Conservation (phyloP, 1,140 invertebrate species). For the Drosophila novamexicana region DNA sequence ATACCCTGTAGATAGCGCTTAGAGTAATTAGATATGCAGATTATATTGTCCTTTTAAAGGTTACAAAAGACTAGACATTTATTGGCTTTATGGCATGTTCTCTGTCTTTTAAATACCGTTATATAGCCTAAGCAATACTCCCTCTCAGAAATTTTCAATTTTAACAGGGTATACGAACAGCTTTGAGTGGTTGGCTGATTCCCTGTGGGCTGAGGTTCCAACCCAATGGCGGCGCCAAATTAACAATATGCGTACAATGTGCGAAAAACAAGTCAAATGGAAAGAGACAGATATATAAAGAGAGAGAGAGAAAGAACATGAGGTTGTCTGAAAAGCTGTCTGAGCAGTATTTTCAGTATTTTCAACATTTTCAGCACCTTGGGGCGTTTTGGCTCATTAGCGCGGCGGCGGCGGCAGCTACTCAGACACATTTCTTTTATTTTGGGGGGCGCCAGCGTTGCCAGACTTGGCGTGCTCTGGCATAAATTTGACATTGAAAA, state of each 20-base stretch:
- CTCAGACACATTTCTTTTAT: background rate
- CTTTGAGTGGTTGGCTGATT: conserved; percentile 15
- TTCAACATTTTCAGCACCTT: conserved; percentile 62
- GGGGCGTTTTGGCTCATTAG: conserved; percentile 82
- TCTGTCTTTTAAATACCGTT: too few relatives aligned
- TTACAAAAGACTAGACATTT: too few relatives aligned
- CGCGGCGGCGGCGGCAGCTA: conserved; percentile 28
- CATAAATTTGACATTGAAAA: conserved; percentile 83
- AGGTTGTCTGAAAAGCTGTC: conserved; percentile 53
- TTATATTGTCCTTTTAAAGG: too few relatives aligned
- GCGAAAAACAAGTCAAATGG: conserved; percentile 50
- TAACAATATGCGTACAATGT: conserved; percentile 77
- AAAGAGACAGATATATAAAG: background rate
- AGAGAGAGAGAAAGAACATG: conserved; percentile 13
- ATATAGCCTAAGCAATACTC: too few relatives aligned
- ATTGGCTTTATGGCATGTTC: too few relatives aligned
- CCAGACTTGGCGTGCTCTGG: conserved; percentile 66
- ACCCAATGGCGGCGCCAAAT: conserved; percentile 67
- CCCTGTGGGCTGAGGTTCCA: conserved; percentile 25
- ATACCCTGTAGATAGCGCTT: background rate
- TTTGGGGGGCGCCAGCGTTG: conserved; percentile 30
- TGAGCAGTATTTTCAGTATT: conserved; percentile 55
- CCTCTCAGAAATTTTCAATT: too few relatives aligned
- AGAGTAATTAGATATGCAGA: too few relatives aligned
- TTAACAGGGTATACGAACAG: conserved; percentile 12